Percentiles rank a stretch among this genome's conserved stretches.
phyloP scores from a whole-genome alignment of 1,140 invertebrate species.

The Yoshiicerus persimilis region DNA sequence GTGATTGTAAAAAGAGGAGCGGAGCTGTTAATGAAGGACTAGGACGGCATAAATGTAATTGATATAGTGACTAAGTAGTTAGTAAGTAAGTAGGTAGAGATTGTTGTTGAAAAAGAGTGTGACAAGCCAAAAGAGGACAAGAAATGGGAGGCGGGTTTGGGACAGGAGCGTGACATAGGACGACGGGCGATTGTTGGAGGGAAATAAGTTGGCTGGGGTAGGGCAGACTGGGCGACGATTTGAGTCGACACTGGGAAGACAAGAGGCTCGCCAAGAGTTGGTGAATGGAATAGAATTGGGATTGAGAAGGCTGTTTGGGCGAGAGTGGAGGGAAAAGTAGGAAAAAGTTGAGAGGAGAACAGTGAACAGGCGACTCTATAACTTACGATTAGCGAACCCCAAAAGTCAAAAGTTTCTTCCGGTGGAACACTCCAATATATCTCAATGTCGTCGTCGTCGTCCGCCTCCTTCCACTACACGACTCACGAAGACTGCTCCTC shows the following conservation, averaged over 20 bases:
- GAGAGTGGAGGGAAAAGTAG: constrained; percentile 14
- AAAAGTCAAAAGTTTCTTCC: constrained; percentile 48
- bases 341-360: constrained; percentile 32
- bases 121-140: too few species aligned
- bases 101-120: background rate
- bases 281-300: background rate
- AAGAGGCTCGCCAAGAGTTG: background rate
- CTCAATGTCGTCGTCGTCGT: constrained; percentile 41
- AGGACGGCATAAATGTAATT: background rate
- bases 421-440: constrained; percentile 43
- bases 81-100: background rate
- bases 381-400: constrained; percentile 50
- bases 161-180: background rate
- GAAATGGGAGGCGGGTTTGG: background rate
- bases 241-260: background rate
- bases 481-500: background rate
- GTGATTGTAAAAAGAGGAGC: background rate
- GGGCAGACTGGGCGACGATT: background rate
- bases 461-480: background rate
- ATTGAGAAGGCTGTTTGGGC: background rate
- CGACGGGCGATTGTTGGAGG: background rate
- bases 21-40: background rate
- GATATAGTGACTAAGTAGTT: background rate
- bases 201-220: background rate
- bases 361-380: constrained; percentile 45